Evolutionary conservation across 2,797 vertebrate species (phyloP).

Genomic region (Hephaestus fuliginosus): DNA sequence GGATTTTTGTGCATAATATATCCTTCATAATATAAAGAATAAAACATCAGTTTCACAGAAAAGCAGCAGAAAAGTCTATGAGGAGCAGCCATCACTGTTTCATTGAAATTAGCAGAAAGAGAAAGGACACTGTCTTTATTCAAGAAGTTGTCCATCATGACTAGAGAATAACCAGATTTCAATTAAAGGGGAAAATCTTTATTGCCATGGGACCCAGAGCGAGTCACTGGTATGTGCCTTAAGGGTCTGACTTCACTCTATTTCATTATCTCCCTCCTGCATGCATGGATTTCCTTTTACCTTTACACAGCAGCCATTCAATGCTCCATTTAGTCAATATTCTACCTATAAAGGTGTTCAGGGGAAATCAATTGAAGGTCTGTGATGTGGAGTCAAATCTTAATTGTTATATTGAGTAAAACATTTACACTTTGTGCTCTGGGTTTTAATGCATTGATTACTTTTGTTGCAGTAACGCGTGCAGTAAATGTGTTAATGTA

Average conservation of each 20-base stretch:
- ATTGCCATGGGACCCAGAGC: conserved; percentile 74
- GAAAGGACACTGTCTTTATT: conserved; percentile 51
- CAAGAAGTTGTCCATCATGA: conserved; percentile 71
- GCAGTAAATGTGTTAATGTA: background rate
- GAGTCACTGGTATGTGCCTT: conserved; percentile 60
- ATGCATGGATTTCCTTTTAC: conserved; percentile 79
- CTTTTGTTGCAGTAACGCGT: conserved; percentile 18
- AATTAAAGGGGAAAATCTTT: conserved; percentile 81
- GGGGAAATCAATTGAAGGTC: conserved; percentile 70
- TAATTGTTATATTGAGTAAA: conserved; percentile 56
- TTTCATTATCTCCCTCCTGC: conserved; percentile 77
- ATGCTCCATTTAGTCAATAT: conserved; percentile 60
- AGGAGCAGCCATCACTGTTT: conserved; percentile 15
- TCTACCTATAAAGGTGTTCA: conserved; percentile 63
- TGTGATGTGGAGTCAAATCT: conserved; percentile 57
- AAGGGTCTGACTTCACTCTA: conserved; percentile 63
- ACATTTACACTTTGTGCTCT: conserved; percentile 39
- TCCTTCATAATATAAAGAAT: background rate
- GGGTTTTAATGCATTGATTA: conserved; percentile 37
- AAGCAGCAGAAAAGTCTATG: background rate
- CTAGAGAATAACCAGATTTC: conserved; percentile 74
- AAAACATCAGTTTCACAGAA: conserved; percentile 6
- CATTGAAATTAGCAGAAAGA: conserved; percentile 21
- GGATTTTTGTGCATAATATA: background rate
- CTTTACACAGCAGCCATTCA: conserved; percentile 63